Evolutionary conservation across 2,888 invertebrate genomes (phyloP), one percentile per base, ranked within the genome.

Genomic region (Eupelmus urozonus): DNA sequence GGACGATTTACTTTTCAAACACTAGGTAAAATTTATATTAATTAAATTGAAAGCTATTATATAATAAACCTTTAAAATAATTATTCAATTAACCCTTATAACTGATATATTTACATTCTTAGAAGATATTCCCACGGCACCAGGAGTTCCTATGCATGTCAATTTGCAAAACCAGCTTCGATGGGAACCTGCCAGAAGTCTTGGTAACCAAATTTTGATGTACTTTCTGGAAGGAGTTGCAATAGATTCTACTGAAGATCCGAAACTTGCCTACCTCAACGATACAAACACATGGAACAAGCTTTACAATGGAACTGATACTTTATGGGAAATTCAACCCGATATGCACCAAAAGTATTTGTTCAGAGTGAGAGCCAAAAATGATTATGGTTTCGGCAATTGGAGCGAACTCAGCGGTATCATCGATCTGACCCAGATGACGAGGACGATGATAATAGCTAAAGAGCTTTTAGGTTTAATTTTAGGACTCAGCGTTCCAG

Each of bases 341-440:
- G 85, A 87, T 16, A 85, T 89, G 85, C 93, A 93, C 18, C 90
- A 92, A 27, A 91, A 93, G 65, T 94, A 95, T 83, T 91, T 92
- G 71, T 96, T 96, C 87, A 92, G 95, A 11, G 96, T 96, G 63
- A 93, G 94, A 79, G 96, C 97, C 0, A 91, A 92, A 76, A 98
- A 97, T 89, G 90, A 91, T 2, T 94, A 95, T 88, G 97, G 97
- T 25, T 96, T 95, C 93, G 95, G 97, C 78, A 92, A 93, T 18
- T 94, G 94, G 88, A 97, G 96, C 81, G 90, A 92, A 81, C 90
- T 92, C 66, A 96, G 95, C 82, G 91, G 92, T 40, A 91, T 92
- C 45, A 92, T 93, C 83, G 92, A 93, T 85, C 86, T 92, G n/a
- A 90, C 90, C 0, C 90, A 90, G 84, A 90, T 88, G 82, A 91